Conservation (phyloP, 2,888 invertebrate species). For the Apoda limacodes region DNA sequence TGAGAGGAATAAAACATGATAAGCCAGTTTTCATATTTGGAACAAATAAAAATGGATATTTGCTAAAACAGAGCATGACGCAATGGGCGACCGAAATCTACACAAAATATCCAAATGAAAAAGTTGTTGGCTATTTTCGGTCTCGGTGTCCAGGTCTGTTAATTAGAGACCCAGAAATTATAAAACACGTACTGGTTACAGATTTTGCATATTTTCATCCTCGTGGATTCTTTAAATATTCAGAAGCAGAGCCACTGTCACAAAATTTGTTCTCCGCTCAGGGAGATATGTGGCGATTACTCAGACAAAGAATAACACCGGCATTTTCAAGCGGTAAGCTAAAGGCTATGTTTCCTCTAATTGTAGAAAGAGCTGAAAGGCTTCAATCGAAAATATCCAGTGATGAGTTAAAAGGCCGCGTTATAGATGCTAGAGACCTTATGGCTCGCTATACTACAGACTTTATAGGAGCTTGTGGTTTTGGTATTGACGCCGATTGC, state of each 20-base stretch:
- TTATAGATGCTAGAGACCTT: slow-evolving; percentile 2
- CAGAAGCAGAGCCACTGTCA: slow-evolving; percentile 32
- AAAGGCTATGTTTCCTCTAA: slow-evolving; percentile 21
- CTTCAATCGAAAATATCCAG: not conserved
- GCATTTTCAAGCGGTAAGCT: slow-evolving; percentile 22
- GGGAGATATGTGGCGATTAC: slow-evolving; percentile 33
- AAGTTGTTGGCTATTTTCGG: slow-evolving; percentile 37
- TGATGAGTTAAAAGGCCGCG: not conserved
- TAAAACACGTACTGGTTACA: slow-evolving; percentile 32
- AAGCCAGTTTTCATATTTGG: slow-evolving; percentile 36
- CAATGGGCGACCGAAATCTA: slow-evolving; percentile 32
- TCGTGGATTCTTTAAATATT: slow-evolving; percentile 28
- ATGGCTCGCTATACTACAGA: slow-evolving; percentile 25
- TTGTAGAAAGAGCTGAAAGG: slow-evolving; percentile 2
- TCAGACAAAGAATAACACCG: slow-evolving; percentile 37
- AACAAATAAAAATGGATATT: slow-evolving; percentile 29
- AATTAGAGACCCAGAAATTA: slow-evolving; percentile 37
- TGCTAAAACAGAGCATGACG: slow-evolving; percentile 29
- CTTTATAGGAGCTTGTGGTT: slow-evolving; percentile 30
- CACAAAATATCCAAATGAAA: slow-evolving; percentile 36
- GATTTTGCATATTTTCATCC: slow-evolving; percentile 38
- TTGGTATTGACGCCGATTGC: slow-evolving; percentile 27
- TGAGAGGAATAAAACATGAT: slow-evolving; percentile 34
- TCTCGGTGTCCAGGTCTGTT: slow-evolving; percentile 31
- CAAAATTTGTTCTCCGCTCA: slow-evolving; percentile 40